phyloP scores from a whole-genome alignment of 1,140 invertebrate genomes.

The Nephila pilipes region DNA sequence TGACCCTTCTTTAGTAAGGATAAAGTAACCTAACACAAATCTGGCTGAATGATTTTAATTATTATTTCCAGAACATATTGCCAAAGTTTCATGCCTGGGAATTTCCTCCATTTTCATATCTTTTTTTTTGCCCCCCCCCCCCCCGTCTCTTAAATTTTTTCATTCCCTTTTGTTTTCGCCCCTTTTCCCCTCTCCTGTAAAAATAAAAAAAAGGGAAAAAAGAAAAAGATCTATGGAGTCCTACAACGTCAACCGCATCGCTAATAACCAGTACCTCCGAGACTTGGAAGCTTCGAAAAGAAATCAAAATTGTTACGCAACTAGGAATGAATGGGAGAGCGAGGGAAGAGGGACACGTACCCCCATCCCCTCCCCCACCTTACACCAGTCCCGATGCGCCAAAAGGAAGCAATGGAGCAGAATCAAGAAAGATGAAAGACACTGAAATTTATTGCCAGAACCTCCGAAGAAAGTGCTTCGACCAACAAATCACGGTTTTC shows the following conservation, averaged over 20 bases:
- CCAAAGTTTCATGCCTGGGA: neutral
- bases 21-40: no score
- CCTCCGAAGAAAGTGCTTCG: conserved; percentile 60
- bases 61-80: neutral
- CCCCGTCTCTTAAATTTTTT: neutral
- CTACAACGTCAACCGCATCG: neutral
- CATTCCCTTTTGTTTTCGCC: neutral
- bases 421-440: conserved; percentile 71
- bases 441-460: conserved; percentile 72
- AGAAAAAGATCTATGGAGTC: neutral
- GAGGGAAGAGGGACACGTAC: neutral
- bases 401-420: conserved; percentile 19
- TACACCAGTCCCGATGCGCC: neutral
- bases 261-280: conserved; percentile 20
- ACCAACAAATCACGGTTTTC: conserved; percentile 72
- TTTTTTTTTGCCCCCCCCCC: neutral
- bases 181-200: neutral
- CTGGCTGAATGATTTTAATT: neutral
- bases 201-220: no score
- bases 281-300: neutral
- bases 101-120: neutral
- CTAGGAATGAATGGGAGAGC: conserved; percentile 20
- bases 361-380: no score
- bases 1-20: no score
- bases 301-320: conserved; percentile 41